Conservation (phyloP, 2,113 vertebrate species). For the Thalassoma bifasciatum region DNA sequence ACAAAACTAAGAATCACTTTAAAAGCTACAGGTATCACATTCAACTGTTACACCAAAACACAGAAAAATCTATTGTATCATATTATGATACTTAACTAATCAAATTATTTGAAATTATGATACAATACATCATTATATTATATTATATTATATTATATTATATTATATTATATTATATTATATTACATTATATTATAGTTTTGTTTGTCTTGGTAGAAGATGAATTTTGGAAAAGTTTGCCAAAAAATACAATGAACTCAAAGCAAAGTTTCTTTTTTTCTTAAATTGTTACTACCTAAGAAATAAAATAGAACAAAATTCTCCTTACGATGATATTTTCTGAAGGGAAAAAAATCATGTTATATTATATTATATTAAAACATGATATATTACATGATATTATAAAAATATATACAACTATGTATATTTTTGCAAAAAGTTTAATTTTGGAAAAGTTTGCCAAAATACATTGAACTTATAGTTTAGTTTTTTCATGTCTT, state of each 20-base stretch:
- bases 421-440: neutral
- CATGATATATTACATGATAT: neutral
- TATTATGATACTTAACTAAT: neutral
- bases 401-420: neutral
- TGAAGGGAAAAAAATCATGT: no score
- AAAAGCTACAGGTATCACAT: constrained; percentile 15
- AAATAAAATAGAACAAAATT: no score
- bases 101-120: no score
- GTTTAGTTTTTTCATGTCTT: neutral
- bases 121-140: constrained; percentile 30
- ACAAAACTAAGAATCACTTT: constrained; percentile 13
- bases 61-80: constrained; percentile 25
- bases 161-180: neutral
- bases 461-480: neutral
- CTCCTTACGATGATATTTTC: no score
- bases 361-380: constrained; percentile 12
- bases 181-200: neutral
- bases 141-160: constrained; percentile 4
- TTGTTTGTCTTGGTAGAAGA: no score
- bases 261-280: neutral
- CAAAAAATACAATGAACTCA: neutral
- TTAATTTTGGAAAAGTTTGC: neutral
- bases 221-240: no score
- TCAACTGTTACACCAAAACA: constrained; percentile 10
- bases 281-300: no score